Evolutionary conservation across 2,113 vertebrate species (phyloP).

Genomic region (Aix galericulata): DNA sequence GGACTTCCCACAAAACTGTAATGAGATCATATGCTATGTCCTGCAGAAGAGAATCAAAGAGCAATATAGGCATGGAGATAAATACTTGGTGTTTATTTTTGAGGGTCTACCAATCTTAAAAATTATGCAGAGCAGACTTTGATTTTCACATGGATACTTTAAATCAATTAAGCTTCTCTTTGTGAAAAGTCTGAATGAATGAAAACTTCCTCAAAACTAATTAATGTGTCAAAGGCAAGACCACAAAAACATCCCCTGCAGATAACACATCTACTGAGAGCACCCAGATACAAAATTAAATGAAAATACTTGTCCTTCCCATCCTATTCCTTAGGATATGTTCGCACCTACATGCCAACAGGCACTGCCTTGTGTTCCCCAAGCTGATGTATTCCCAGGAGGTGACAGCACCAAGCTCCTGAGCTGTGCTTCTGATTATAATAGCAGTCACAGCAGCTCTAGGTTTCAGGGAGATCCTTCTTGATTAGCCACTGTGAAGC

Average conservation of each 20-base stretch:
- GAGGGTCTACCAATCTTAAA: not conserved
- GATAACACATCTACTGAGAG: not conserved
- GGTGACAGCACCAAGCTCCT: not conserved
- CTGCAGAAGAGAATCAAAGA: not conserved
- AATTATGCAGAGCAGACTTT: not conserved
- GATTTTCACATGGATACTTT: not conserved
- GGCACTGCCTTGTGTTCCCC: not conserved
- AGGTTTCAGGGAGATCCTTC: not conserved
- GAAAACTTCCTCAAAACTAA: not conserved
- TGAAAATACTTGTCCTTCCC: not conserved
- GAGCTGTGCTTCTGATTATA: not conserved
- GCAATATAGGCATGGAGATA: not conserved
- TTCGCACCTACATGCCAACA: not conserved
- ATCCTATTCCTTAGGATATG: not conserved
- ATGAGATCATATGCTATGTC: not conserved
- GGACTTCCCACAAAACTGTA: not conserved
- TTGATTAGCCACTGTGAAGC: not conserved
- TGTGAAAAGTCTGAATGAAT: not conserved
- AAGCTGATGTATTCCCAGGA: not conserved
- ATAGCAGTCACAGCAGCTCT: not conserved
- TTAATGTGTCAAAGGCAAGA: conserved; percentile 2
- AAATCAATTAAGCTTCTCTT: conserved; percentile 2
- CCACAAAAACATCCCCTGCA: not conserved
- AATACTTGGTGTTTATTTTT: not conserved
- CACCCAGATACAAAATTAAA: not conserved